A percentile compares a stretch with the other conserved stretches of the same genome.
phyloP scores from a whole-genome alignment of 2,797 vertebrate species.

The Xenops minutus region DNA sequence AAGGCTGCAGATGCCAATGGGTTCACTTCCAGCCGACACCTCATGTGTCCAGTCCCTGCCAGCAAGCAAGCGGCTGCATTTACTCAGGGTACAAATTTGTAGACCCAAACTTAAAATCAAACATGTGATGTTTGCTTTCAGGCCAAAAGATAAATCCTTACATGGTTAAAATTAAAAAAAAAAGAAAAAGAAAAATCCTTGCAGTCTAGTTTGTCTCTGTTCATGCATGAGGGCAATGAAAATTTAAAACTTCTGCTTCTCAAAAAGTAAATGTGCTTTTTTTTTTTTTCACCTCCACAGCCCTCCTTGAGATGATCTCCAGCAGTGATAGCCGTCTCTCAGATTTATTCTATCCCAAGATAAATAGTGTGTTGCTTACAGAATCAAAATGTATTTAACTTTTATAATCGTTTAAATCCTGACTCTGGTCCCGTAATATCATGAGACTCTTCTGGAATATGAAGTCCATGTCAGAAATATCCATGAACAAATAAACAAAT shows the following conservation, averaged over 20 bases:
- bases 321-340: background rate
- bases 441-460: background rate
- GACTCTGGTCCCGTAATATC: background rate
- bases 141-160: slow-evolving; percentile 2
- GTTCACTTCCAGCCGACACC: background rate
- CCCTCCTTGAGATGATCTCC: slow-evolving; percentile 16
- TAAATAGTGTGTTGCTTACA: slow-evolving; percentile 42
- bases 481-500: slow-evolving; percentile 23
- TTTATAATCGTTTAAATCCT: slow-evolving; percentile 42
- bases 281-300: background rate
- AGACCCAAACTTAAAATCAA: background rate
- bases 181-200: background rate
- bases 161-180: background rate
- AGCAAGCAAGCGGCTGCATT: background rate
- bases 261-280: background rate
- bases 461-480: slow-evolving; percentile 15
- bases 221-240: background rate
- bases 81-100: background rate
- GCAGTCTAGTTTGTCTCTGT: background rate
- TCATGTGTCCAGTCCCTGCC: background rate
- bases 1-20: background rate
- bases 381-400: slow-evolving; percentile 50
- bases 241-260: background rate
- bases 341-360: slow-evolving; percentile 56
- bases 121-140: background rate